Conservation (phyloP, 2,888 invertebrate species). For the Rhamnusium bicolor region DNA sequence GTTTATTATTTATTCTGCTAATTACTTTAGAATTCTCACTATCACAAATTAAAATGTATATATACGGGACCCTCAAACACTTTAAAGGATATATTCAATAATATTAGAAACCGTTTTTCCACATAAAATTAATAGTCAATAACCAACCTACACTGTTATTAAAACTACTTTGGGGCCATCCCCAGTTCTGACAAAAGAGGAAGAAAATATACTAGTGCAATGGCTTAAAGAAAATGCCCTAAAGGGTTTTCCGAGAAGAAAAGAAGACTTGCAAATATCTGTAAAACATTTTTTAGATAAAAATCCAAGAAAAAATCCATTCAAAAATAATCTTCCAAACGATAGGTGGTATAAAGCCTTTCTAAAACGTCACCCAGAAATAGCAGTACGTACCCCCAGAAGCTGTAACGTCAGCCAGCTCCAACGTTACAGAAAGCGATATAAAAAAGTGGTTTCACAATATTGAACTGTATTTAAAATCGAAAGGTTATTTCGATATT, state of each 20-base stretch:
- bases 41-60: too few relatives aligned
- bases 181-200: too few relatives aligned
- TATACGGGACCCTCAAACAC: too few relatives aligned
- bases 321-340: background rate
- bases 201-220: background rate
- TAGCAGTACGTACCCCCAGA: conserved; percentile 6
- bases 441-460: background rate
- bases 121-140: too few relatives aligned
- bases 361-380: background rate
- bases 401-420: conserved; percentile 14
- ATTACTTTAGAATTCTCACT: too few relatives aligned
- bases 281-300: background rate
- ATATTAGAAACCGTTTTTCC: too few relatives aligned
- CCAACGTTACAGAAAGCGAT: background rate
- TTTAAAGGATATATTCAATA: too few relatives aligned
- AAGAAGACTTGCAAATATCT: background rate
- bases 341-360: background rate
- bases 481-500: background rate
- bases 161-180: too few relatives aligned
- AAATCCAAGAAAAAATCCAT: background rate
- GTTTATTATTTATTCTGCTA: too few relatives aligned
- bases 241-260: background rate
- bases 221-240: background rate
- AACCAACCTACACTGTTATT: too few relatives aligned
- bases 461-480: background rate